These are phyloP conservation scores for Hipposideros larvatus DNA, from an alignment of 2,797 vertebrate genomes.

Conservation along the genomic window DNA sequence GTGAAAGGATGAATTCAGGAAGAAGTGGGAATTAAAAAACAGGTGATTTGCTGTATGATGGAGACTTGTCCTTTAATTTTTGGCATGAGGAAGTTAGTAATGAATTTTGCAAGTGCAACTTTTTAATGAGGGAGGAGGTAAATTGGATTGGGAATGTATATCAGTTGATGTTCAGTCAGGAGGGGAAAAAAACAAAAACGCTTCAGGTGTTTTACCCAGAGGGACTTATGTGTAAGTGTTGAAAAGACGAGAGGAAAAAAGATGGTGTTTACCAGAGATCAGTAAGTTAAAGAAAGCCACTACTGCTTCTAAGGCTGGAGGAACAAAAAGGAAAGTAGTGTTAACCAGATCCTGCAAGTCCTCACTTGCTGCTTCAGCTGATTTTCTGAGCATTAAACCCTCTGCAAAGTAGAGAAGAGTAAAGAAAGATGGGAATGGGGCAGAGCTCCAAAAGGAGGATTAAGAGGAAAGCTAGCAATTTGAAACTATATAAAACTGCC, in stretches of 20 bases:
- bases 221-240: background rate
- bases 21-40: background rate
- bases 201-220: background rate
- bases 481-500: background rate
- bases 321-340: background rate
- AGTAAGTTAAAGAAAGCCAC: background rate
- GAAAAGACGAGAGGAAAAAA: background rate
- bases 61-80: background rate
- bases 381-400: background rate
- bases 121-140: background rate
- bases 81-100: background rate
- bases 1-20: background rate
- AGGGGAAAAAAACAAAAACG: background rate
- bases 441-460: background rate
- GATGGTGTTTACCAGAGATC: background rate
- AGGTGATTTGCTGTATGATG: background rate
- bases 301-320: background rate
- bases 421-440: background rate
- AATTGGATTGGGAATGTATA: background rate
- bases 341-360: background rate
- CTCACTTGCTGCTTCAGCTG: background rate
- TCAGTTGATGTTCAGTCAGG: background rate
- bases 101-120: background rate
- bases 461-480: slow-evolving; percentile 18
- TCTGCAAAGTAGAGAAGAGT: background rate